A percentile compares a stretch with the other conserved stretches of the same genome.
Evolutionary conservation across 2,888 invertebrate genomes (phyloP).

Genomic region (Germaria angustata): DNA sequence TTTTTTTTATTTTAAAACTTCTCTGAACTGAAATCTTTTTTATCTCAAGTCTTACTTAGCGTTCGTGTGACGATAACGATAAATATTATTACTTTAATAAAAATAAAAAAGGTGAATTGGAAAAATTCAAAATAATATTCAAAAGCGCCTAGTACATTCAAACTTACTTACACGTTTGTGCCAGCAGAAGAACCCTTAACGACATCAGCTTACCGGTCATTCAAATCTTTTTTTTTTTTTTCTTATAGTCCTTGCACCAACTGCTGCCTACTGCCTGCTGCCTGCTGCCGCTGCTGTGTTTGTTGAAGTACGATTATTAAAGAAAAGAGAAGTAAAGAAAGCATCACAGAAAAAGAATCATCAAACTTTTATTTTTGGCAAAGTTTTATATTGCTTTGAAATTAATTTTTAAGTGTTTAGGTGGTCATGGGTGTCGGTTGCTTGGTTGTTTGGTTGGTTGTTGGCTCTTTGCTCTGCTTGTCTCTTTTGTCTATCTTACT

Average conservation of each 20-base stretch:
- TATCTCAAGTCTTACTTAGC: background rate
- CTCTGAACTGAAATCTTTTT: background rate
- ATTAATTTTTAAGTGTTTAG: conserved; percentile 67
- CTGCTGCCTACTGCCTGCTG: conserved; percentile 16
- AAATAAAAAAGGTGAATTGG: background rate
- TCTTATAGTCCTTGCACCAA: conserved; percentile 6
- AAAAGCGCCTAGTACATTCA: background rate
- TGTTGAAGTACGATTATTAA: background rate
- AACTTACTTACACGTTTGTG: background rate
- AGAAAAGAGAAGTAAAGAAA: background rate
- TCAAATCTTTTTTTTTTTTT: conserved; percentile 36
- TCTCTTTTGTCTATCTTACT: background rate
- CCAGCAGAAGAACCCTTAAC: conserved; percentile 11
- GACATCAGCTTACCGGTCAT: conserved; percentile 55
- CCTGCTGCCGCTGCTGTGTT: conserved; percentile 22
- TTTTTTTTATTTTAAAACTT: conserved; percentile 4
- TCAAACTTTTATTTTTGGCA: conserved; percentile 63
- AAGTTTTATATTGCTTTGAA: conserved; percentile 65
- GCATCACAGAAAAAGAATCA: conserved; percentile 23
- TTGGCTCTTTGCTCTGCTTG: conserved; percentile 22
- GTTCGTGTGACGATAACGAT: conserved; percentile 36
- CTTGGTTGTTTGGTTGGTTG: conserved; percentile 17
- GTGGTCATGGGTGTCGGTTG: conserved; percentile 57
- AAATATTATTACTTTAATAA: conserved; percentile 58
- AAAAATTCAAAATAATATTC: conserved; percentile 44